These are phyloP conservation scores for Tipula vernalis DNA, from an alignment of 2,888 invertebrate genomes.

Conservation along the genomic window DNA sequence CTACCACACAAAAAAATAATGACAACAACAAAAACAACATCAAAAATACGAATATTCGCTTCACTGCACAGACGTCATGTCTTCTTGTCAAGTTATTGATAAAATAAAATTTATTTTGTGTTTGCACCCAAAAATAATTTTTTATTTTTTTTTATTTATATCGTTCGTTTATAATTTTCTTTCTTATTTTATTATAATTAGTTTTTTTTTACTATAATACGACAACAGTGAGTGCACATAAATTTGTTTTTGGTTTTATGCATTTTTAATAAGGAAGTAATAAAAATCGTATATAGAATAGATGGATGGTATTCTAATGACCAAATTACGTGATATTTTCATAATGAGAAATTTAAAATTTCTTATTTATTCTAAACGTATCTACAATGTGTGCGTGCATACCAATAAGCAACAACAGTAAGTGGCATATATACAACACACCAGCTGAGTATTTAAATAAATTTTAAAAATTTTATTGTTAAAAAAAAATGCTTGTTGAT, in stretches of 20 bases:
- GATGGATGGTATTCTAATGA: background rate
- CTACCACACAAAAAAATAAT: background rate
- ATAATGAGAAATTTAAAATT: background rate
- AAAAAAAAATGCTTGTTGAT: background rate
- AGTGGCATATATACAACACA: background rate
- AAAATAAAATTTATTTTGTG: background rate
- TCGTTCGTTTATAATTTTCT: background rate
- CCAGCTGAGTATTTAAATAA: background rate
- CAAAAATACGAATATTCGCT: background rate
- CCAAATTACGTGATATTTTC: background rate
- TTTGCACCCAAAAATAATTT: background rate
- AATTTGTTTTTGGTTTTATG: background rate
- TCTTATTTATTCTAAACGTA: background rate
- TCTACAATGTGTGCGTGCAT: too few relatives aligned
- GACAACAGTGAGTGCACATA: background rate
- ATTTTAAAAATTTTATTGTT: background rate
- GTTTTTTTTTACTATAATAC: background rate
- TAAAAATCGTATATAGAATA: background rate
- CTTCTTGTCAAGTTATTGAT: background rate
- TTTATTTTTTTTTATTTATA: background rate
- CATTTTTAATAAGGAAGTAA: background rate
- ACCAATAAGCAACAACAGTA: background rate
- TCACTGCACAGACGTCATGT: background rate
- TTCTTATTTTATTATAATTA: background rate
- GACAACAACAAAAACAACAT: too few relatives aligned